These are phyloP conservation scores for Diorhabda sublineata DNA, from an alignment of 1,140 invertebrate species.

Conservation along the genomic window DNA sequence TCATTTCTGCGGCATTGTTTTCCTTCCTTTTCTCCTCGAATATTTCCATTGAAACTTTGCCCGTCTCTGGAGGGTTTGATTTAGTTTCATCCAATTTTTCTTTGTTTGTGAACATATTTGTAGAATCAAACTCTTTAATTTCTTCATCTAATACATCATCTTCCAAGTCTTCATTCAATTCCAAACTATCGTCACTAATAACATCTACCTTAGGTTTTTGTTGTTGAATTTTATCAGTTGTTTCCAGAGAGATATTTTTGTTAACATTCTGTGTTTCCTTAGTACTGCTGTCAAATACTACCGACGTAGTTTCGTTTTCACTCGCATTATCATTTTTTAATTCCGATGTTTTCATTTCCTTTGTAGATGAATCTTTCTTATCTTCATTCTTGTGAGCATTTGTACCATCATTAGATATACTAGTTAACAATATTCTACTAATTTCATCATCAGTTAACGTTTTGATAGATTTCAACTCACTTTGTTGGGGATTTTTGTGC, in stretches of 20 bases:
- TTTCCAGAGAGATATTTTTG: background rate
- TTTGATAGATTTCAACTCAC: background rate
- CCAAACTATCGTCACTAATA: conserved; percentile 6
- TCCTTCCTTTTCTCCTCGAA: no score
- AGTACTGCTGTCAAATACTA: background rate
- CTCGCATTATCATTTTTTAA: background rate
- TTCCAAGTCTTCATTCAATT: conserved; percentile 5
- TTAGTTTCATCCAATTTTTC: background rate
- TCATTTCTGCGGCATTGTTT: no score
- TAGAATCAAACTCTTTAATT: background rate
- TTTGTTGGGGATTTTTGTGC: no score
- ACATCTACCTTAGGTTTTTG: conserved; percentile 5
- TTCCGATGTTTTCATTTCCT: background rate
- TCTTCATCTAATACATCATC: background rate
- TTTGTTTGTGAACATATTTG: background rate
- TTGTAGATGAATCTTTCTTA: background rate
- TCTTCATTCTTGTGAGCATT: background rate
- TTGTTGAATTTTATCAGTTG: background rate
- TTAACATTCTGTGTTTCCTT: background rate
- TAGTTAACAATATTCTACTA: background rate
- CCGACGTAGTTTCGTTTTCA: background rate
- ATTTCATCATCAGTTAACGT: background rate
- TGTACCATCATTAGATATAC: background rate
- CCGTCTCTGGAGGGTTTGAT: no score
- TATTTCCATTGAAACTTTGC: no score